These are phyloP conservation scores for Diarsia mendica DNA, from an alignment of 2,888 invertebrate species.

Conservation along the genomic window DNA sequence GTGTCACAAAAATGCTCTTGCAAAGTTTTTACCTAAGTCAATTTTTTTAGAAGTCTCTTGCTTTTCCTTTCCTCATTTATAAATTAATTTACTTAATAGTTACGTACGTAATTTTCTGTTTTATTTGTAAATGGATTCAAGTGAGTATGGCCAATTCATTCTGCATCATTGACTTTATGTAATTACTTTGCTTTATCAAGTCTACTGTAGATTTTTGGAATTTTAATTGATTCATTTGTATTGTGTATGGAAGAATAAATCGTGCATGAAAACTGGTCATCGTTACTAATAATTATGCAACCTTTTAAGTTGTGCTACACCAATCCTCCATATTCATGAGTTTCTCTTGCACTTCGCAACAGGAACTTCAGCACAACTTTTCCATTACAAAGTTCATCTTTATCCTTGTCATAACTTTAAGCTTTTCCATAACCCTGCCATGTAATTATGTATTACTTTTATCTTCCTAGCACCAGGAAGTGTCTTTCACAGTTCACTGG, in stretches of 20 bases:
- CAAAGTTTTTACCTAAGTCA: neutral
- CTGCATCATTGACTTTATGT: neutral
- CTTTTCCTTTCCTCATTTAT: neutral
- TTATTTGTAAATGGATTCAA: neutral
- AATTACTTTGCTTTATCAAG: neutral
- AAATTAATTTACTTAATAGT: neutral
- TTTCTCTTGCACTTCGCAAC: neutral
- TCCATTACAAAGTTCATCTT: constrained; percentile 12
- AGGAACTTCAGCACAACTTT: neutral
- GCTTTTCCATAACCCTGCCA: neutral
- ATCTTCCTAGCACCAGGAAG: constrained; percentile 26
- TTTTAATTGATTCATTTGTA: neutral
- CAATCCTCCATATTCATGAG: neutral
- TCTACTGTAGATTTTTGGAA: neutral
- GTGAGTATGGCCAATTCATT: neutral
- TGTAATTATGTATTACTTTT: constrained; percentile 16
- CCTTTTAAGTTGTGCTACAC: neutral
- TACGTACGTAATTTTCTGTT: neutral
- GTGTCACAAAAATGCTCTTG: neutral
- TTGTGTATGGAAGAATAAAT: too few relatives aligned
- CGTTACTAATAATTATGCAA: neutral
- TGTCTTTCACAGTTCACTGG: constrained; percentile 51
- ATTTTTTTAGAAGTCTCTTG: neutral
- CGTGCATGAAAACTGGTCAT: neutral
- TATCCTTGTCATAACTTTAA: neutral